Evolutionary conservation across 2,888 invertebrate genomes (phyloP).

Genomic region (Notodonta dromedarius): DNA sequence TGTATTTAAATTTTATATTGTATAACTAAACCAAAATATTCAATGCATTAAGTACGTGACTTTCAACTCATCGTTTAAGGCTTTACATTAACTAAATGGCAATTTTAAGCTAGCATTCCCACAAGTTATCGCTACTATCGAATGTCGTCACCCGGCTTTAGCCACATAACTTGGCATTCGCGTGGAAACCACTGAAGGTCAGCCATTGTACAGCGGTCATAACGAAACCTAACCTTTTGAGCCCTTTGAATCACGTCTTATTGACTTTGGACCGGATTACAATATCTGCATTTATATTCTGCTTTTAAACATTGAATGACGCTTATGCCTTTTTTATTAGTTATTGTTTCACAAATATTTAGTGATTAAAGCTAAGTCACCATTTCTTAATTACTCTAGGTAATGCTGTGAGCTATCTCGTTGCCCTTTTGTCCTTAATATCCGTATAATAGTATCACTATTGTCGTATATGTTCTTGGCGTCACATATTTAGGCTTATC

Average conservation of each 20-base stretch:
- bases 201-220: slow-evolving; percentile 17
- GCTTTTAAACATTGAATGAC: no score
- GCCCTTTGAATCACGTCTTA: slow-evolving; percentile 22
- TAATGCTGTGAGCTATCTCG: no score
- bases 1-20: no score
- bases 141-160: background rate
- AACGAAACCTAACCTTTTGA: slow-evolving; percentile 21
- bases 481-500: no score
- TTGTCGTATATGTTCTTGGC: no score
- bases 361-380: no score
- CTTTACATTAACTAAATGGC: background rate
- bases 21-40: background rate
- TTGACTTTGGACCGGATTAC: slow-evolving; percentile 12
- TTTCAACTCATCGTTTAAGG: background rate
- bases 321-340: no score
- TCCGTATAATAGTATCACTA: no score
- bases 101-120: background rate
- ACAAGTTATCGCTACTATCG: slow-evolving; percentile 3
- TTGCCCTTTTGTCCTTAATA: no score
- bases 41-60: background rate
- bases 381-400: no score
- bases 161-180: slow-evolving; percentile 1
- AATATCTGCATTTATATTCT: background rate
- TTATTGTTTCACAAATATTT: no score
- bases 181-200: slow-evolving; percentile 26